A percentile compares a stretch with the other conserved stretches of the same genome.
phyloP scores from a whole-genome alignment of 2,113 vertebrate species.

The Propithecus coquereli region DNA sequence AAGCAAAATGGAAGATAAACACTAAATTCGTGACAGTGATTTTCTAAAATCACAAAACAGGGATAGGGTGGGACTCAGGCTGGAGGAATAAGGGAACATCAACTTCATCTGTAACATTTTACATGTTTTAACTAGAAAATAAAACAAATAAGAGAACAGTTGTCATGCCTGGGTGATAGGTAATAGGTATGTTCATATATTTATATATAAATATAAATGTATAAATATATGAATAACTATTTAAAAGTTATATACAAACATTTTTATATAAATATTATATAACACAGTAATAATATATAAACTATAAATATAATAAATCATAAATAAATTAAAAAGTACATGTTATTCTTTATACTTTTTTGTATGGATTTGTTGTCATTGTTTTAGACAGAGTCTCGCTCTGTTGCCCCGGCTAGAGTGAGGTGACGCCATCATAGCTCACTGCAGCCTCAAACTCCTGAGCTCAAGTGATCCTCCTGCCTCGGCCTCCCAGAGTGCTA shows the following conservation, averaged over 20 bases:
- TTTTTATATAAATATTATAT: background rate
- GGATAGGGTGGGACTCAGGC: background rate
- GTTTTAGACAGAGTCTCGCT: too few relatives aligned
- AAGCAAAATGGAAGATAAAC: background rate
- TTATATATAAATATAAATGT: background rate
- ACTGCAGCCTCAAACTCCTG: too few relatives aligned
- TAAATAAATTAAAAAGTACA: background rate
- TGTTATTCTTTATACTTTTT: background rate
- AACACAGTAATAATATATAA: background rate
- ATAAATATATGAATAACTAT: background rate
- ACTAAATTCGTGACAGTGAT: background rate
- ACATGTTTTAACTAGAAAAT: background rate
- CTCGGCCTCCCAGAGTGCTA: too few relatives aligned
- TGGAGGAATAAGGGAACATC: background rate
- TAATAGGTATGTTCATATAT: background rate
- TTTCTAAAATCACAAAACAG: background rate
- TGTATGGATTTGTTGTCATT: too few relatives aligned
- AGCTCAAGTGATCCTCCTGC: too few relatives aligned
- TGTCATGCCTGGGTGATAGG: background rate
- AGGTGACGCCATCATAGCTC: too few relatives aligned
- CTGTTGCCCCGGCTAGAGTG: too few relatives aligned
- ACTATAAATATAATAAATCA: background rate
- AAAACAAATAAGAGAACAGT: background rate
- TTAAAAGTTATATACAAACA: background rate
- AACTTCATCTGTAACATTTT: background rate